phyloP scores from a whole-genome alignment of 2,888 invertebrate species.

The Agrenia bidenticulata region DNA sequence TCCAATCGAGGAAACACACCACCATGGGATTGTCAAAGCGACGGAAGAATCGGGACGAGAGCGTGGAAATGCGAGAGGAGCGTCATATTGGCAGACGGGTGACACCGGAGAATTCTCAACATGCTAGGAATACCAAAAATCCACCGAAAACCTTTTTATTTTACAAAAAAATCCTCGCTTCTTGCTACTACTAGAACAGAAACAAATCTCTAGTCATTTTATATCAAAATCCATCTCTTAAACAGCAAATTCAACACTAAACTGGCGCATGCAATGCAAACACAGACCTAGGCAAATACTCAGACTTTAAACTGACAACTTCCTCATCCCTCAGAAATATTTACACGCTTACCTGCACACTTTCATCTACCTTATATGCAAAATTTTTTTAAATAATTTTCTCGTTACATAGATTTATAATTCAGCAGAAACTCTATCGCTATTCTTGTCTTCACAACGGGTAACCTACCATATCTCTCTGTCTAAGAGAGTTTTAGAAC shows the following conservation, averaged over 20 bases:
- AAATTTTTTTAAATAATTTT: too few relatives aligned
- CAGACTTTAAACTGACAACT: too few relatives aligned
- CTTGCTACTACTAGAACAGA: slow-evolving; percentile 11
- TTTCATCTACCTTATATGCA: too few relatives aligned
- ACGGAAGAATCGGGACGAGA: slow-evolving; percentile 3
- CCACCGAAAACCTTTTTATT: slow-evolving; percentile 10
- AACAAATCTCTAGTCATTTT: slow-evolving; percentile 1
- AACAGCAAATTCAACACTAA: neutral
- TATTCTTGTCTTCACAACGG: too few relatives aligned
- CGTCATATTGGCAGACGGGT: slow-evolving; percentile 34
- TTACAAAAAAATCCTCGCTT: slow-evolving; percentile 5
- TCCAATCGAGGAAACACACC: slow-evolving; percentile 5
- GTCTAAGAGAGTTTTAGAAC: too few relatives aligned
- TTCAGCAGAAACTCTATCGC: too few relatives aligned
- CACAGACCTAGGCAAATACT: too few relatives aligned
- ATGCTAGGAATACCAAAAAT: slow-evolving; percentile 36
- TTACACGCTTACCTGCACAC: too few relatives aligned
- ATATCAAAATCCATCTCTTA: slow-evolving; percentile 1
- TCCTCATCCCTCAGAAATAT: too few relatives aligned
- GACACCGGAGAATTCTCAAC: slow-evolving; percentile 38
- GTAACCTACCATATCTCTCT: too few relatives aligned
- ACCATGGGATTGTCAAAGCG: neutral
- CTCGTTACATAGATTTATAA: too few relatives aligned
- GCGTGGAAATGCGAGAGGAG: slow-evolving; percentile 15
- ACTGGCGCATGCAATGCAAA: too few relatives aligned